A percentile compares a stretch with the other conserved stretches of the same genome.
Evolutionary conservation across 2,113 vertebrate species (phyloP).

Genomic region (Acrocephalus arundinaceus): DNA sequence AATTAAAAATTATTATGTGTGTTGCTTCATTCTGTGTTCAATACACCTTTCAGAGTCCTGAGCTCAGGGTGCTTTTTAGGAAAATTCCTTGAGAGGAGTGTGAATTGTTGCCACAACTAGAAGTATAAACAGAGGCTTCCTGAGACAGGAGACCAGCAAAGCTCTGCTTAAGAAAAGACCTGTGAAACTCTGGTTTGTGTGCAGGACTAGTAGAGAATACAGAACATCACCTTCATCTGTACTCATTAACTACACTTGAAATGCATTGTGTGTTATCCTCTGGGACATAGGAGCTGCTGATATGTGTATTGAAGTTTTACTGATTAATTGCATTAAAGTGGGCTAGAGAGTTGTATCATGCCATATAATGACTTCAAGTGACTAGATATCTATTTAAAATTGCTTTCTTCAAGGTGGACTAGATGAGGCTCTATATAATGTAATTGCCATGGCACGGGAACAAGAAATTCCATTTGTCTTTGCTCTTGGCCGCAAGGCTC

Average conservation of each 20-base stretch:
- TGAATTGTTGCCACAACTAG: neutral
- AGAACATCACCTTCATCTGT: neutral
- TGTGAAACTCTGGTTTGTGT: neutral
- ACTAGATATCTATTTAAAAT: neutral
- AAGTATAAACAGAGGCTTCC: neutral
- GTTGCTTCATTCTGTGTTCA: neutral
- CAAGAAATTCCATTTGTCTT: conserved; percentile 98
- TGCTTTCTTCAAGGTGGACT: conserved; percentile 83
- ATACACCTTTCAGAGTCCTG: neutral
- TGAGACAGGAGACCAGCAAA: neutral
- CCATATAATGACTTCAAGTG: neutral
- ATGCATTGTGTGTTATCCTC: neutral
- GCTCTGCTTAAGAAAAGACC: neutral
- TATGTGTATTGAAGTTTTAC: neutral
- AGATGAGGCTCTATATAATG: conserved; percentile 95
- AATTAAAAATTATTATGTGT: neutral
- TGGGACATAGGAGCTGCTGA: neutral
- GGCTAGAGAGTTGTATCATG: neutral
- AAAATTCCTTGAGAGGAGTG: neutral
- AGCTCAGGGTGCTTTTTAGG: neutral
- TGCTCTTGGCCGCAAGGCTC: conserved; percentile 93
- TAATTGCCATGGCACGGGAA: conserved; percentile 97
- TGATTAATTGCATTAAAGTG: neutral
- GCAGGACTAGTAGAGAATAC: neutral
- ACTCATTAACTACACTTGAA: neutral